Conservation (phyloP, 2,888 invertebrate species). For the Gymnosoma rotundatum region DNA sequence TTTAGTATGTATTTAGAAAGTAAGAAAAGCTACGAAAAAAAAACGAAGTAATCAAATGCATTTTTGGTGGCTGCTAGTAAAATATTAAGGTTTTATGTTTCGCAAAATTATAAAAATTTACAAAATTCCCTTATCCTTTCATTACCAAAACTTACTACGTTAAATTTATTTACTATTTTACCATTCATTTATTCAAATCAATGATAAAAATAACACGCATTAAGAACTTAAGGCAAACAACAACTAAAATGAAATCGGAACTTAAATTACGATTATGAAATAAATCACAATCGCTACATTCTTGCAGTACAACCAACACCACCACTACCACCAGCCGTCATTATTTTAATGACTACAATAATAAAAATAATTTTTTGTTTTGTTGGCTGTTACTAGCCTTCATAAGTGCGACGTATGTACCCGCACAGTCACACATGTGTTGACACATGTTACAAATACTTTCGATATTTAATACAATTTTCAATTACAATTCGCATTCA, state of each 20-base stretch:
- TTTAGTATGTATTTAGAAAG: too few relatives aligned
- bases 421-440: constrained; percentile 46
- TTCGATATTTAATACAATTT: constrained; percentile 46
- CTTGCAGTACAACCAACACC: background rate
- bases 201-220: background rate
- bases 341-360: constrained; percentile 10
- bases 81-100: too few relatives aligned
- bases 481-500: constrained; percentile 40
- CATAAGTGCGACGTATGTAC: constrained; percentile 5
- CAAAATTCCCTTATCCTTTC: too few relatives aligned
- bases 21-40: too few relatives aligned
- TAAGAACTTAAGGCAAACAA: background rate
- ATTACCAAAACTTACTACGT: too few relatives aligned
- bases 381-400: background rate
- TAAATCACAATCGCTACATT: constrained; percentile 8
- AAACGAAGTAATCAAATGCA: too few relatives aligned
- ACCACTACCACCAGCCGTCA: constrained; percentile 1
- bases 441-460: constrained; percentile 55
- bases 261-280: constrained; percentile 2
- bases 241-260: background rate
- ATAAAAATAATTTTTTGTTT: background rate
- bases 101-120: too few relatives aligned
- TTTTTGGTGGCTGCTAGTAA: too few relatives aligned
- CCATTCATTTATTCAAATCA: background rate
- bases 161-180: too few relatives aligned